These are phyloP conservation scores for Microcebus murinus DNA, from an alignment of 2,113 vertebrate genomes.

Conservation along the genomic window DNA sequence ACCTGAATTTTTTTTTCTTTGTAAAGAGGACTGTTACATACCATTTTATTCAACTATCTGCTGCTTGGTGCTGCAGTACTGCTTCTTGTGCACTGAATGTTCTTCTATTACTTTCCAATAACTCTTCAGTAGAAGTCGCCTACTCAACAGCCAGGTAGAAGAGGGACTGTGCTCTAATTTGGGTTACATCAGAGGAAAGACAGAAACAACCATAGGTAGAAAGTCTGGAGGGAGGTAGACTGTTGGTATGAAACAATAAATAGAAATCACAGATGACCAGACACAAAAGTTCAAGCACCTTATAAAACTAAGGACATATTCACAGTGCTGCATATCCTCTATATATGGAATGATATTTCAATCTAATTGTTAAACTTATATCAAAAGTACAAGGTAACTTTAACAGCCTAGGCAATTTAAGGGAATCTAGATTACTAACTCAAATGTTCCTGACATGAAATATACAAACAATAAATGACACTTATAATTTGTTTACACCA, in stretches of 20 bases:
- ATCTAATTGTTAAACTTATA: background rate
- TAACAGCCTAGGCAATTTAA: background rate
- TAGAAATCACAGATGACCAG: background rate
- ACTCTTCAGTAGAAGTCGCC: background rate
- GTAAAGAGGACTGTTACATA: too few relatives aligned
- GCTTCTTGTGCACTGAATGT: background rate
- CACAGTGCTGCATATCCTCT: background rate
- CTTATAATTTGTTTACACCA: background rate
- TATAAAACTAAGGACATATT: background rate
- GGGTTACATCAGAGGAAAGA: background rate
- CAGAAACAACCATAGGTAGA: background rate
- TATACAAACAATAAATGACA: background rate
- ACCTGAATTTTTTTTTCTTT: background rate
- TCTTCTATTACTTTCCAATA: background rate
- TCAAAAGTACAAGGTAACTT: background rate
- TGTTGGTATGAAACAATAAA: background rate
- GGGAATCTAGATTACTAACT: background rate
- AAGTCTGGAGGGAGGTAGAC: background rate
- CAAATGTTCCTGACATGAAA: background rate
- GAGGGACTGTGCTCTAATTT: background rate
- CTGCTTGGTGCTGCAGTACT: background rate
- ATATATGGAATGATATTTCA: background rate
- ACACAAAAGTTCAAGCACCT: background rate
- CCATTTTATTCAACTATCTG: background rate
- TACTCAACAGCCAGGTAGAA: background rate